phyloP scores from a whole-genome alignment of 92 coral and sea anemone genomes.

The Pocillopora grandis region DNA sequence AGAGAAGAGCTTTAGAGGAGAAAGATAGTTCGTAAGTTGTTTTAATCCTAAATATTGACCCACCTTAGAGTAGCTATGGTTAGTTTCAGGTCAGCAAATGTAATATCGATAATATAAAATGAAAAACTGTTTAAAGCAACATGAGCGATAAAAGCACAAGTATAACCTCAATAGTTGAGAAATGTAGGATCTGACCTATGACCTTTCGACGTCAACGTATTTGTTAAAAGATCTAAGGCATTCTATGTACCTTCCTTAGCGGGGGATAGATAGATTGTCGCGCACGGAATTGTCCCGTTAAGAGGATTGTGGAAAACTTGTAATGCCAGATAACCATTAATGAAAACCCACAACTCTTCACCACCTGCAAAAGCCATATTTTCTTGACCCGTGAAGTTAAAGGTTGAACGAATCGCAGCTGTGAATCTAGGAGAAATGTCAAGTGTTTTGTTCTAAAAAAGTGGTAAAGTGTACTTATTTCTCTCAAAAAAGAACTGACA shows the following conservation, averaged over 20 bases:
- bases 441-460: too few relatives aligned
- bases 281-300: conserved; percentile 79
- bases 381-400: conserved; percentile 87
- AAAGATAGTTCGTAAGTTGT: too few relatives aligned
- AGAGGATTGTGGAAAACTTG: conserved; percentile 84
- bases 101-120: too few relatives aligned
- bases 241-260: conserved; percentile 31
- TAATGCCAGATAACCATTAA: conserved; percentile 69
- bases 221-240: not conserved
- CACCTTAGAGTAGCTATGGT: too few relatives aligned
- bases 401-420: conserved; percentile 72
- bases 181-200: too few relatives aligned
- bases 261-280: conserved; percentile 68
- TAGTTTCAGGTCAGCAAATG: too few relatives aligned
- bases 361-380: conserved; percentile 94
- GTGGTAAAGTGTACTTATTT: too few relatives aligned
- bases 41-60: too few relatives aligned
- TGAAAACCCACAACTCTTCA: conserved; percentile 92
- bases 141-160: too few relatives aligned
- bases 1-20: not conserved
- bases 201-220: not conserved
- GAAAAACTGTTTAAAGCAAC: too few relatives aligned
- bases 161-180: not conserved
- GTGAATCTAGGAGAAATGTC: conserved; percentile 65
- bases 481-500: too few relatives aligned